A percentile compares a stretch with the other conserved stretches of the same genome.
phyloP scores from a whole-genome alignment of 2,888 invertebrate genomes.

The Tethea ocularis region DNA sequence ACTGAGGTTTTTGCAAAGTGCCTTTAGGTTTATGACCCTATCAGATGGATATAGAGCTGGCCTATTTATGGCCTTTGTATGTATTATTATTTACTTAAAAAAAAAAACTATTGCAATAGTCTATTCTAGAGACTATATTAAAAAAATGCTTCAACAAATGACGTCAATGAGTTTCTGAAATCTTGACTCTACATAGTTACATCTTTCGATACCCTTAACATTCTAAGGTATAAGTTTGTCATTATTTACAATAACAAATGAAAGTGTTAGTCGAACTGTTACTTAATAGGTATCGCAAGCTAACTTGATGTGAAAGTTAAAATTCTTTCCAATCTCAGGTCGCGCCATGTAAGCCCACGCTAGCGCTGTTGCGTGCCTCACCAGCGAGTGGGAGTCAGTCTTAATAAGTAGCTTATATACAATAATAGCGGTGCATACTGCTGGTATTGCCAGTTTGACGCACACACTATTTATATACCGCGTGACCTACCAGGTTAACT shows the following conservation, averaged over 20 bases:
- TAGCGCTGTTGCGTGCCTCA: constrained; percentile 68
- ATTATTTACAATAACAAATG: too few species aligned
- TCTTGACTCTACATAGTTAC: too few species aligned
- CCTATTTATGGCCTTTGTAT: not conserved
- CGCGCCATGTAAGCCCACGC: constrained; percentile 54
- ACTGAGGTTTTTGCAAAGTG: not conserved
- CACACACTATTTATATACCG: constrained; percentile 58
- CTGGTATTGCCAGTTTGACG: constrained; percentile 34
- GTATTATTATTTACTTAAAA: not conserved
- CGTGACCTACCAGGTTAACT: constrained; percentile 54
- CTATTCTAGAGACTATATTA: too few species aligned
- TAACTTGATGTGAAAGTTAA: not conserved
- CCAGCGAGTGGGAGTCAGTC: constrained; percentile 74
- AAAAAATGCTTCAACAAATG: too few species aligned
- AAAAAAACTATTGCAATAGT: too few species aligned
- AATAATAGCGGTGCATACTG: constrained; percentile 56
- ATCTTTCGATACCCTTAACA: too few species aligned
- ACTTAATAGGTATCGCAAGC: not conserved
- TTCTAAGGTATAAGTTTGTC: too few species aligned
- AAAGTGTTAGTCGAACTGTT: not conserved
- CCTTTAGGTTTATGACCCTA: not conserved
- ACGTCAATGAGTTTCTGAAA: too few species aligned
- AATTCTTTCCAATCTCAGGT: not conserved
- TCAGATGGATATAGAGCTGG: not conserved
- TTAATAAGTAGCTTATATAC: constrained; percentile 78